phyloP scores from a whole-genome alignment of 1,140 invertebrate species.

The Lethrus apterus region DNA sequence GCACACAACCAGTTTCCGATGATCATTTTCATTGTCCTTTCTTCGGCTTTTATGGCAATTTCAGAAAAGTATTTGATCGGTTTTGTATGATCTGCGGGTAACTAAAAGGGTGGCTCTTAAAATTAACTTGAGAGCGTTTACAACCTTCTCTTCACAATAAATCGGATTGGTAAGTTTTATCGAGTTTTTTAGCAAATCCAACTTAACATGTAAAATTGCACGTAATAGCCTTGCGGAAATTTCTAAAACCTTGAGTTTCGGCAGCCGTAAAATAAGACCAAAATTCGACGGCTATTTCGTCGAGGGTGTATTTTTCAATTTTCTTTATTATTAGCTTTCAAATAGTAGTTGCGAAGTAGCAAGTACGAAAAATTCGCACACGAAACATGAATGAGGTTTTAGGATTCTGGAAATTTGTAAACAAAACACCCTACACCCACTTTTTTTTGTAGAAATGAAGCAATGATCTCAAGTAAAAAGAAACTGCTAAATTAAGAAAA shows the following conservation, averaged over 20 bases:
- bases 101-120: slow-evolving; percentile 59
- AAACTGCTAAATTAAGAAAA: too few species aligned
- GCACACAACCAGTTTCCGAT: slow-evolving; percentile 54
- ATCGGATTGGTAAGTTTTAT: slow-evolving; percentile 40
- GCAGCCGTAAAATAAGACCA: slow-evolving; percentile 56
- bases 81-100: slow-evolving; percentile 59
- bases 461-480: too few species aligned
- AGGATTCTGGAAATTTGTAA: too few species aligned
- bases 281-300: slow-evolving; percentile 55
- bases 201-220: slow-evolving; percentile 47
- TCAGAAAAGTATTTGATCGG: slow-evolving; percentile 71
- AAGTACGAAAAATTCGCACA: too few species aligned
- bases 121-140: slow-evolving; percentile 55
- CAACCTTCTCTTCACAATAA: slow-evolving; percentile 47
- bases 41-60: slow-evolving; percentile 67
- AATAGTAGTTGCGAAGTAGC: slow-evolving; percentile 40
- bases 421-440: too few species aligned
- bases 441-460: too few species aligned
- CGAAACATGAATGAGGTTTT: too few species aligned
- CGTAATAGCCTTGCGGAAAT: slow-evolving; percentile 56
- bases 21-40: slow-evolving; percentile 45
- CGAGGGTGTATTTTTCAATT: slow-evolving; percentile 54
- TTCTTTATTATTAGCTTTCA: slow-evolving; percentile 51
- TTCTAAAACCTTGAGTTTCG: slow-evolving; percentile 50
- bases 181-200: slow-evolving; percentile 46